Evolutionary conservation across 2,113 vertebrate genomes (phyloP).

Genomic region (Chlamydotis undulata): DNA sequence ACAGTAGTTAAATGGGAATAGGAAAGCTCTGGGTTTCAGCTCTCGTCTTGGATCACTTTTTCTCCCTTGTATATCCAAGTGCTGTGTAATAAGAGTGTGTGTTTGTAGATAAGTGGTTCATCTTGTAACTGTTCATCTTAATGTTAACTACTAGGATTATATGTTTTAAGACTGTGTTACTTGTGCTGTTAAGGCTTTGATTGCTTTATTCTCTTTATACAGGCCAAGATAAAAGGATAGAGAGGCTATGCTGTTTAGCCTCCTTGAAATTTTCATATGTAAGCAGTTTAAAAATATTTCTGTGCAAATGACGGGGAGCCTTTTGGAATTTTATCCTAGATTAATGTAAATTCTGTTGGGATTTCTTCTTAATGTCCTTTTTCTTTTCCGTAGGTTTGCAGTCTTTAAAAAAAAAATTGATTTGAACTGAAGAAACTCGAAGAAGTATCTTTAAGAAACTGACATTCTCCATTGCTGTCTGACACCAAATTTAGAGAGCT

Average conservation of each 20-base stretch:
- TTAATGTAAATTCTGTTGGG: background rate
- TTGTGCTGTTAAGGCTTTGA: background rate
- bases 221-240: background rate
- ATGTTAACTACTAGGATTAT: background rate
- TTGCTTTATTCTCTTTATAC: background rate
- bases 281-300: background rate
- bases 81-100: background rate
- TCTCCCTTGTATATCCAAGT: background rate
- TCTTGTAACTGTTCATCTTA: background rate
- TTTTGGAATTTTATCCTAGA: background rate
- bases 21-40: background rate
- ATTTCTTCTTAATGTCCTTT: background rate
- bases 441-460: background rate
- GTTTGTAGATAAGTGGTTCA: background rate
- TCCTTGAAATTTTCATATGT: background rate
- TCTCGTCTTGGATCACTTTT: background rate
- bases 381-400: background rate
- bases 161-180: background rate
- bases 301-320: background rate
- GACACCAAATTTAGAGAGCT: background rate
- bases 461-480: background rate
- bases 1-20: background rate
- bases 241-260: background rate
- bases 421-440: background rate
- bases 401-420: background rate